Evolutionary conservation across 1,140 invertebrate species (phyloP), one percentile per base, ranked within the genome.

Genomic region (Drosophila kanapiae): DNA sequence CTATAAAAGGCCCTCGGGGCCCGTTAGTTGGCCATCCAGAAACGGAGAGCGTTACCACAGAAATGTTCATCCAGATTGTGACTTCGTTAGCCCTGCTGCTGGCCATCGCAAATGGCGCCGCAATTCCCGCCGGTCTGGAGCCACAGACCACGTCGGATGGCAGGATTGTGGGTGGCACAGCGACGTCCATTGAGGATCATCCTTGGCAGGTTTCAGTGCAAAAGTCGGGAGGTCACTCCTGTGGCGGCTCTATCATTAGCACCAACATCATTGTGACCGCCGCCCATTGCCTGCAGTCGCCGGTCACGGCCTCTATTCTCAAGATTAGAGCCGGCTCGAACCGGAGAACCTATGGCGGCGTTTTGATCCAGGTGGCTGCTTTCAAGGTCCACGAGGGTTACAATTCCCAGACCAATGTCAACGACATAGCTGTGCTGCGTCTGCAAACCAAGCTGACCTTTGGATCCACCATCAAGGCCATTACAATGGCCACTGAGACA

Each of bases 211-310:
- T 91, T 13, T 91, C 90, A 2, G 29, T 90, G 27, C 84, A 86
- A 11, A 65, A 67, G 7, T 63, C 60, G 0, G 82, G 90, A 33
- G 58, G 59, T 6, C 93, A 94, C 60, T 61, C 47, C 27, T 95
- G 95, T 77, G 95, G 95, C 10, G 95, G 94, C 10, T 93, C 94
- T 10, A 93, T 96, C 53, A 93, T 95, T 72, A 72, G 79, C 78
- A 54, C 31, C 27, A 74, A 74, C 8, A 93, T 93, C 64, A 91
- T 95, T 4, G 45, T 86, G 0, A 87, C 83, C 10, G 83, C 83
- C 11, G 83, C 83, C 16, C 83, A 86, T 38, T 86, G 83, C 10
- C 58, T 86, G 23, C 9, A 60, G 29, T 49, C 35, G 2, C 38
- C 56, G 14, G 54, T 63, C n/a, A 77, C 71, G 1, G 53, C 51